Conservation (phyloP, 2,888 invertebrate species). For the Anorthoa munda region DNA sequence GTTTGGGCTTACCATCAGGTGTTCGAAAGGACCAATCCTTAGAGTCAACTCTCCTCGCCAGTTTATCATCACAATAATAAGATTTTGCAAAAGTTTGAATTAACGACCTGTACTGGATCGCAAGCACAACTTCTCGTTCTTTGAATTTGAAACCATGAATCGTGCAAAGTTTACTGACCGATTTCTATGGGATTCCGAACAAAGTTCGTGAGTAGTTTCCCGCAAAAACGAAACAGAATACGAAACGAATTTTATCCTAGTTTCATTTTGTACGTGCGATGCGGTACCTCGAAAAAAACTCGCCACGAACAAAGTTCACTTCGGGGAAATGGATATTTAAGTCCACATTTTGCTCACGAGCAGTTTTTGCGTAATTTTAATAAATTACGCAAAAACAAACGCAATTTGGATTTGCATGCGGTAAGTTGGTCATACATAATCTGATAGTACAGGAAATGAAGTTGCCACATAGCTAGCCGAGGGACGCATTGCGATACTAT, state of each 20-base stretch:
- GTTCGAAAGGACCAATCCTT: not conserved
- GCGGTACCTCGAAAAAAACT: constrained; percentile 37
- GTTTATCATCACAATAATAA: not conserved
- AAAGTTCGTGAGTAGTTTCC: constrained; percentile 24
- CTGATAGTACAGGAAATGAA: constrained; percentile 36
- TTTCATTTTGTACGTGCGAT: constrained; percentile 21
- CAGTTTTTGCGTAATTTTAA: constrained; percentile 33
- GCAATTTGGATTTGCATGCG: constrained; percentile 21
- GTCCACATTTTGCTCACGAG: constrained; percentile 20
- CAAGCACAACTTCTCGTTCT: not conserved
- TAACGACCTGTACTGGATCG: not conserved
- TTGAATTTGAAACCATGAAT: not conserved
- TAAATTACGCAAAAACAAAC: too few relatives aligned
- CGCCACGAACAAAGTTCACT: constrained; percentile 31
- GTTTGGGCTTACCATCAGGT: not conserved
- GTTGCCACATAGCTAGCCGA: constrained; percentile 5
- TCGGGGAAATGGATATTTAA: constrained; percentile 39
- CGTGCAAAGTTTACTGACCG: constrained; percentile 24
- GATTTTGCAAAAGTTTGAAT: not conserved
- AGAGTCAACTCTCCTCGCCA: too few relatives aligned
- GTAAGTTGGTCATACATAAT: constrained; percentile 19
- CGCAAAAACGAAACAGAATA: constrained; percentile 32
- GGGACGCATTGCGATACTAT: constrained; percentile 19
- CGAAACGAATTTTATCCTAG: constrained; percentile 18
- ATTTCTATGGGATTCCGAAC: constrained; percentile 27